phyloP scores from a whole-genome alignment of 2,888 invertebrate genomes.

The Aphodius granarius region DNA sequence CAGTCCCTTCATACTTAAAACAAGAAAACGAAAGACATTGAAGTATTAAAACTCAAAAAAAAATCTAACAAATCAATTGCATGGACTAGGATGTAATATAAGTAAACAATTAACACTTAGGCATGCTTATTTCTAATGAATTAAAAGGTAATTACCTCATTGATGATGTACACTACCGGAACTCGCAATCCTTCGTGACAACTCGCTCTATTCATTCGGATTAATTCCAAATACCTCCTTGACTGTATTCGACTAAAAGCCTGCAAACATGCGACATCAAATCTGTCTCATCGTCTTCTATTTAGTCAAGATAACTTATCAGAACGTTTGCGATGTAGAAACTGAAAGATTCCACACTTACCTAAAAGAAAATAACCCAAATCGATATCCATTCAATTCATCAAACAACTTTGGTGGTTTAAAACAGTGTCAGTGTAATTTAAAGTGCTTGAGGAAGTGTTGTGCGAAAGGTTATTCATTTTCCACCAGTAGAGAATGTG shows the following conservation, averaged over 20 bases:
- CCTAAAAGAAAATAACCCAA: neutral
- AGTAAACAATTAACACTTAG: no score
- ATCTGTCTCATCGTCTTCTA: neutral
- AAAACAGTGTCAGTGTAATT: neutral
- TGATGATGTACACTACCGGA: neutral
- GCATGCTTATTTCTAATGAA: neutral
- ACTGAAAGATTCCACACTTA: neutral
- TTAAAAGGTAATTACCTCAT: neutral
- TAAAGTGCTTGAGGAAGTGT: constrained; percentile 22
- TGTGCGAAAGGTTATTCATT: constrained; percentile 22
- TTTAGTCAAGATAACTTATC: neutral
- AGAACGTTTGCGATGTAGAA: neutral
- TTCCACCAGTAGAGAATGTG: constrained; percentile 8
- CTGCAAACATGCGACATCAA: neutral
- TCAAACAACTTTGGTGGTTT: neutral
- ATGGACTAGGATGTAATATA: no score
- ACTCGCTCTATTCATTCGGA: neutral
- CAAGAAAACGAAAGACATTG: no score
- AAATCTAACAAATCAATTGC: no score
- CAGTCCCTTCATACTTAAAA: no score
- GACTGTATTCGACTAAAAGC: neutral
- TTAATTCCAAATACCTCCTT: neutral
- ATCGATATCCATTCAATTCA: neutral
- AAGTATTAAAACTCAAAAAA: no score
- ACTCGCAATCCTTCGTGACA: neutral